Conservation (phyloP, 1,140 invertebrate species). For the Ceratitis capitata region DNA sequence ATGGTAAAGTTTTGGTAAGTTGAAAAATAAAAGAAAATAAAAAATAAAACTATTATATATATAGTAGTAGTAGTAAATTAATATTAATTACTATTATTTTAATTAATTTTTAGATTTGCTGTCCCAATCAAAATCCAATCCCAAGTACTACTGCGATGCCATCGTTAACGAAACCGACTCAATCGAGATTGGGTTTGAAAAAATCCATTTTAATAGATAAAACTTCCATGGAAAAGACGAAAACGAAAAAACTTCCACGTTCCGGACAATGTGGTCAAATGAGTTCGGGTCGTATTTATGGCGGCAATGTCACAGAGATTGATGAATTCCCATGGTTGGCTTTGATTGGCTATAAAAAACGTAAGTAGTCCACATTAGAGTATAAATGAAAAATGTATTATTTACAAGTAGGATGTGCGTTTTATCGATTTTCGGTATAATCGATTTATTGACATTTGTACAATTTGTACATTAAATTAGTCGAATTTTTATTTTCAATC, state of each 20-base stretch:
- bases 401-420: neutral
- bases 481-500: neutral
- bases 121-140: neutral
- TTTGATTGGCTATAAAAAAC: constrained; percentile 64
- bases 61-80: too few species aligned
- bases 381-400: neutral
- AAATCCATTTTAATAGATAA: neutral
- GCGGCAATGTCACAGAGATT: constrained; percentile 70
- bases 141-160: neutral
- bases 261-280: constrained; percentile 66
- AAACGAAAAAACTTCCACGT: constrained; percentile 45
- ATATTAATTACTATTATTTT: too few species aligned
- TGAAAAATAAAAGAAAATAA: too few species aligned
- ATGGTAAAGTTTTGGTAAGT: constrained; percentile 25
- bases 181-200: neutral
- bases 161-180: neutral
- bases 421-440: too few species aligned
- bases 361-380: constrained; percentile 50
- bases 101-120: constrained; percentile 24
- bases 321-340: constrained; percentile 78
- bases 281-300: constrained; percentile 59
- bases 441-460: too few species aligned
- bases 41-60: too few species aligned
- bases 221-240: neutral
- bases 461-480: too few species aligned